Evolutionary conservation across 2,888 invertebrate genomes (phyloP), one percentile per base, ranked within the genome.

Genomic region (Sacculina carcini): DNA sequence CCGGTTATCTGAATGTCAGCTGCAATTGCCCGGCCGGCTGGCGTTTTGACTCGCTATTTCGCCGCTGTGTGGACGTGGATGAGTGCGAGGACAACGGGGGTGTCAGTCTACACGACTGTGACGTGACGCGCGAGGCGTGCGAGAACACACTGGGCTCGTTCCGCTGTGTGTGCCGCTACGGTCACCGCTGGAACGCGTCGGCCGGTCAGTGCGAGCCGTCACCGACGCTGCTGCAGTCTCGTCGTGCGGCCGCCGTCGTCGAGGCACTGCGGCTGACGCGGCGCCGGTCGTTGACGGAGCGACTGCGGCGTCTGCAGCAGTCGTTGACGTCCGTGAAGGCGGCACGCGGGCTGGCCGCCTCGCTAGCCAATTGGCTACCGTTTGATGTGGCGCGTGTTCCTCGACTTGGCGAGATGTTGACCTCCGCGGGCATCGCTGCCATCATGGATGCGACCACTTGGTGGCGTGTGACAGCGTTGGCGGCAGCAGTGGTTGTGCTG

Each of bases 61-160:
- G 73, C n/a, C 66, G 72, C 56, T 77, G 77, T 62, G 65, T 75
- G 5, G 76, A 76, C 62, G 61, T 71, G 32, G 72, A 77, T 60
- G 76, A 76, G 63, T 77, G 77, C 59, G 54, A 56, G 21, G 53
- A 50, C 5, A 58, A 60, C 9, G 61, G 59, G 19, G 62, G 63
- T 54, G n/a, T n/a, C n/a, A n/a, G n/a, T n/a, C n/a, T n/a, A n/a
- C 32, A 52, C 47, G 72, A 73, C 58, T 62, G 62, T 19, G 59
- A 67, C 42, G 59, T 57, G 1, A 54, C 58, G 21, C 64, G 66
- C 1, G 67, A 75, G 61, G 66, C 65, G 51, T 76, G 76, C 60
- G 58, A 75, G 50, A 77, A 77, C 64, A 58, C 71, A 47, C 69
- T 69, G 1, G 73, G 73, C 26, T 61, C 61, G 29, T 71, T 62